Evolutionary conservation across 2,113 vertebrate genomes (phyloP).

Genomic region (Paramisgurnus dabryanus): DNA sequence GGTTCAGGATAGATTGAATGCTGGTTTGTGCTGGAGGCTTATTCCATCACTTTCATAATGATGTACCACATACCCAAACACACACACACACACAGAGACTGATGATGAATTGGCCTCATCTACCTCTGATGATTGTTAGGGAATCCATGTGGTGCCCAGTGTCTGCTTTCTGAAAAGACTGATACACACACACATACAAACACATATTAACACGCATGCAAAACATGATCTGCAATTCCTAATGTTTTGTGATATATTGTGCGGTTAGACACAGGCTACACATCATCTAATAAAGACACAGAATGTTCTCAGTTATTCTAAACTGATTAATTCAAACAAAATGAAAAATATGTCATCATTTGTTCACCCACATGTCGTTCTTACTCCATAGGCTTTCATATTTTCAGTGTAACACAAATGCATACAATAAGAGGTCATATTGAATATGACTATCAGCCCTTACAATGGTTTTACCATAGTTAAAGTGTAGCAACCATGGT

Average conservation of each 20-base stretch:
- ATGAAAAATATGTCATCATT: not conserved
- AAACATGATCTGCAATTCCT: not conserved
- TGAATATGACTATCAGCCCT: too few relatives aligned
- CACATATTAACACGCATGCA: not conserved
- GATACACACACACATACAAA: conserved; percentile 27
- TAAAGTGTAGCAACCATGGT: too few relatives aligned
- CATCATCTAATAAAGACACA: not conserved
- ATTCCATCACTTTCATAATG: conserved; percentile 54
- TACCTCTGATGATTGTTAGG: conserved; percentile 49
- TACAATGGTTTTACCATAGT: too few relatives aligned
- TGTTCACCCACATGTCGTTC: not conserved
- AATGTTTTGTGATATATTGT: not conserved
- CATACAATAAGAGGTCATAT: not conserved
- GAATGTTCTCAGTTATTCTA: not conserved
- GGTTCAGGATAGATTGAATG: conserved; percentile 30
- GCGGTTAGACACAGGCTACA: not conserved
- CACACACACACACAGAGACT: conserved; percentile 42
- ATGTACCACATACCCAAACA: conserved; percentile 45
- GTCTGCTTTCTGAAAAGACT: conserved; percentile 48
- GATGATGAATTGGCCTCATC: conserved; percentile 58
- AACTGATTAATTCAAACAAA: not conserved
- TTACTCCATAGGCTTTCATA: not conserved
- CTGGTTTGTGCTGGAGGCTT: conserved; percentile 47
- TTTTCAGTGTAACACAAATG: not conserved
- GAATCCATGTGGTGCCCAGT: conserved; percentile 56